Evolutionary conservation across 1,140 invertebrate genomes (phyloP), one percentile per base, ranked within the genome.

Genomic region (Saccostrea glomerata): DNA sequence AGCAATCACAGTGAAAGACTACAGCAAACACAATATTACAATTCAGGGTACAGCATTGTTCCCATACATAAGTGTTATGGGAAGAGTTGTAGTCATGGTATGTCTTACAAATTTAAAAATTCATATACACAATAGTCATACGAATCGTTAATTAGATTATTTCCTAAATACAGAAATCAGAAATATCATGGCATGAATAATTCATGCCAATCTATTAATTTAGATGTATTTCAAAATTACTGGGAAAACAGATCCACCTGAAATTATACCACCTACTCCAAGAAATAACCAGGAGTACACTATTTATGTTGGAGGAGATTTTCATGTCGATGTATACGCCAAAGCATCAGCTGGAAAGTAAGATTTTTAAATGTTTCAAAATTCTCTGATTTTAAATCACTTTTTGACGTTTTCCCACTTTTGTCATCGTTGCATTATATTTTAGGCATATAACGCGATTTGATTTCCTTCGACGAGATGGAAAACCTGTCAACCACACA

Each of bases 221-320:
- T 73, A 77, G 70, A 77, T 77, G 70, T 77, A 36, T 2, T 77
- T 77, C 13, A 77, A 77, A 15, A 36, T 77, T 15, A 77, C 25
- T 15, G 70, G 70, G 15, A 30, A 3, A 36, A 77, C 70, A 36
- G 70, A 77, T 30, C 70, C 70, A 77, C 70, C 70, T 36, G 25
- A 77, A 17, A 30, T 77, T 12, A 77, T 77, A 40, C 23, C 70
- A 0, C 70, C 70, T 5, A 77, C 70, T 15, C 70, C 70, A 36
- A 13, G 6, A 0, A 77, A 77, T 25, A 77, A 77, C 25, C 70
- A 77, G 25, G 70, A 30, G 30, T 77, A 77, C 13, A 77, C 70
- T 2, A 6, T 77, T 17, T 77, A 77, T 77, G 70, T 77, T 40
- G 70, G 70, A 36, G 70, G 25, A 2, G 70, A 77, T 30, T 77